Conservation (phyloP, 2,113 vertebrate genomes). For the Zosterops lateralis region DNA sequence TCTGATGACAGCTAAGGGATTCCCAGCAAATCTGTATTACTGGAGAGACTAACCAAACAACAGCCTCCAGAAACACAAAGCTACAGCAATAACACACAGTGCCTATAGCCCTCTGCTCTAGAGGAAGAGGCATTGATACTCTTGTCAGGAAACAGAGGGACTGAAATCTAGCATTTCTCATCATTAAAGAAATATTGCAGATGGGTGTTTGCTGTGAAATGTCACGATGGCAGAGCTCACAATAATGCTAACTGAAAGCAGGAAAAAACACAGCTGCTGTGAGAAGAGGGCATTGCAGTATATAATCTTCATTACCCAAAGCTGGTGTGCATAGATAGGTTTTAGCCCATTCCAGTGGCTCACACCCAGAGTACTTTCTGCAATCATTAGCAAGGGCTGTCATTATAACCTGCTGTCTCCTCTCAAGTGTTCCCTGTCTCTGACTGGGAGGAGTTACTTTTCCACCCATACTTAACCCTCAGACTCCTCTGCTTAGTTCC, state of each 20-base stretch:
- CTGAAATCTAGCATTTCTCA: conserved; percentile 9
- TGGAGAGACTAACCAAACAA: background rate
- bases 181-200: background rate
- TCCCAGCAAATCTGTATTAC: background rate
- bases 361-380: background rate
- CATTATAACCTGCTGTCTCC: background rate
- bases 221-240: background rate
- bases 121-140: background rate
- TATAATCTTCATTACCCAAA: background rate
- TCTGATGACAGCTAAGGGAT: conserved; percentile 26
- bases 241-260: background rate
- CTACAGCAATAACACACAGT: background rate
- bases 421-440: background rate
- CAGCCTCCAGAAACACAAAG: background rate
- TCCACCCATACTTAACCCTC: background rate
- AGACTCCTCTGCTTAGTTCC: background rate
- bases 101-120: background rate
- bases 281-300: background rate
- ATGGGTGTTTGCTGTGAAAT: background rate
- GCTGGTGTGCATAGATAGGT: background rate
- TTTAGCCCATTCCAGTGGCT: background rate
- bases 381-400: background rate
- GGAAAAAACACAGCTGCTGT: background rate
- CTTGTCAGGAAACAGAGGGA: background rate
- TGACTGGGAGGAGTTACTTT: background rate